These are phyloP conservation scores for Psilanteris sp. DNA, from an alignment of 1,140 invertebrate species.

Conservation along the genomic window DNA sequence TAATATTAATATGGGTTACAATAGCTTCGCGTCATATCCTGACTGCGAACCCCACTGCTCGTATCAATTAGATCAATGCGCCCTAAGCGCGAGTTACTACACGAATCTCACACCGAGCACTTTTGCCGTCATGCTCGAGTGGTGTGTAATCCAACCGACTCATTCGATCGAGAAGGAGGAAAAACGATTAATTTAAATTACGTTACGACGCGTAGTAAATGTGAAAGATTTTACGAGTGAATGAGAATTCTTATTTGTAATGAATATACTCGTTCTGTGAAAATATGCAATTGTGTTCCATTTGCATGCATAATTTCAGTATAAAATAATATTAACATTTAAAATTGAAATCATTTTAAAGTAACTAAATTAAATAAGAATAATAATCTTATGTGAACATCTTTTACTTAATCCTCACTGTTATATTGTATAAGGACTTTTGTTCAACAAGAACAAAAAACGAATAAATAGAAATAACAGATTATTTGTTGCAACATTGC, in stretches of 20 bases:
- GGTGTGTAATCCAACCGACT: conserved; percentile 64
- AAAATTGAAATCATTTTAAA: too few relatives aligned
- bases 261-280: background rate
- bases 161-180: conserved; percentile 63
- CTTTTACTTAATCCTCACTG: too few relatives aligned
- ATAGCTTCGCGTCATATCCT: conserved; percentile 79
- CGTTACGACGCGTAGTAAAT: conserved; percentile 61
- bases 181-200: conserved; percentile 72
- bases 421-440: too few relatives aligned
- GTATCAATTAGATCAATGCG: conserved; percentile 77
- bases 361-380: too few relatives aligned
- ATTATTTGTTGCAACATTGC: too few relatives aligned
- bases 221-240: conserved; percentile 6
- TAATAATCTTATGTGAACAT: too few relatives aligned
- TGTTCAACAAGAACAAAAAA: too few relatives aligned
- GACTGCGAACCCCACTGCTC: conserved; percentile 68
- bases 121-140: conserved; percentile 62
- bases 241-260: background rate
- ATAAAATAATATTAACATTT: too few relatives aligned
- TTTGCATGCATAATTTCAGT: too few relatives aligned
- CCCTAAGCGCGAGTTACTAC: conserved; percentile 63
- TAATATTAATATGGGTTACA: conserved; percentile 76
- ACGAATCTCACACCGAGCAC: conserved; percentile 35
- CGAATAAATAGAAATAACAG: too few relatives aligned
- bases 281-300: background rate